Percentiles rank a stretch among this genome's conserved stretches.
These are phyloP conservation scores for Chelon auratus DNA, from an alignment of 2,797 vertebrate species.

Conservation along the genomic window DNA sequence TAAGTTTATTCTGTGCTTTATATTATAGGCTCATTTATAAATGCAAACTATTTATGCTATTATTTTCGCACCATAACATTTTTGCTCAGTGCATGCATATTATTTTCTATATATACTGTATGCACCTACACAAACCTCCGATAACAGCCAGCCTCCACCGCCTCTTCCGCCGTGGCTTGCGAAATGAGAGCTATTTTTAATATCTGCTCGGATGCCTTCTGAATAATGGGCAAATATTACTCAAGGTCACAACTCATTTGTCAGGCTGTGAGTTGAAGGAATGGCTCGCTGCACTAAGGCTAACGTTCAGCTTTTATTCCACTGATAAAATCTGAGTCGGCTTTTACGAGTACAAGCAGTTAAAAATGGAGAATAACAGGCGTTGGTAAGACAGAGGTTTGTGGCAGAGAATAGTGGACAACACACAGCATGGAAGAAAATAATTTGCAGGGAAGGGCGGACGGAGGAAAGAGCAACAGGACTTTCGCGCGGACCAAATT, in stretches of 20 bases:
- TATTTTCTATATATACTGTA: conserved; percentile 20
- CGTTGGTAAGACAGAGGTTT: conserved; percentile 51
- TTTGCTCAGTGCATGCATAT: not conserved
- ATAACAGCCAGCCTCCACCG: conserved; percentile 36
- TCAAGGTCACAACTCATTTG: conserved; percentile 88
- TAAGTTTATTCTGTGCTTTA: not conserved
- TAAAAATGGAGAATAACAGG: conserved; percentile 75
- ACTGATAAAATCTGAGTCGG: conserved; percentile 79
- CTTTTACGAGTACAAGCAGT: conserved; percentile 74
- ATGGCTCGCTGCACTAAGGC: conserved; percentile 73
- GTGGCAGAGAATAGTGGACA: conserved; percentile 48
- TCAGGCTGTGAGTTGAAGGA: conserved; percentile 83
- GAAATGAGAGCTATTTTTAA: conserved; percentile 88
- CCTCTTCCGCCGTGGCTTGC: conserved; percentile 57
- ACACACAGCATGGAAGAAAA: conserved; percentile 45
- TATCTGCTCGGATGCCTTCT: conserved; percentile 82
- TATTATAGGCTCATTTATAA: not conserved
- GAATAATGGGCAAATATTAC: conserved; percentile 85
- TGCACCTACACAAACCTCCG: conserved; percentile 41
- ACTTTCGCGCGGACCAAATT: conserved; percentile 45
- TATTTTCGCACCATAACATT: not conserved
- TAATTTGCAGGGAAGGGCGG: conserved; percentile 40
- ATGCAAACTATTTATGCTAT: not conserved
- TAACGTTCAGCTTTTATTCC: conserved; percentile 80
- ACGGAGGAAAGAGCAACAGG: conserved; percentile 26